Conservation (phyloP, 2,888 invertebrate genomes). For the Diaphora mendica region DNA sequence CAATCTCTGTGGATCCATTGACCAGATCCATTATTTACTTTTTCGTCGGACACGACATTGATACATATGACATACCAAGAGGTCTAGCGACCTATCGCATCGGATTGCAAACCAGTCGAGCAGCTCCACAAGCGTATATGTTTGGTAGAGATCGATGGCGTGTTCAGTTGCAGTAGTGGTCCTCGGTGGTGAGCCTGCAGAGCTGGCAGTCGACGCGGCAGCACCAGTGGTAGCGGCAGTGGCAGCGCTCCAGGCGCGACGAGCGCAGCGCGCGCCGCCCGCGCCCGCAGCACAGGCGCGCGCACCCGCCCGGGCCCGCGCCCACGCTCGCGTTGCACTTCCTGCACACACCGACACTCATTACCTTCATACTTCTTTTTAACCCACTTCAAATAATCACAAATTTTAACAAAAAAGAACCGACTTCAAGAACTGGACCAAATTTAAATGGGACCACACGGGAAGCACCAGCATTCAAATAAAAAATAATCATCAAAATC, state of each 20-base stretch:
- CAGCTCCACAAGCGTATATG: background rate
- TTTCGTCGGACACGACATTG: background rate
- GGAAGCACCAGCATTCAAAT: no score
- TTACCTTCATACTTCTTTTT: no score
- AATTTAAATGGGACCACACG: no score
- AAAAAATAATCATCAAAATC: no score
- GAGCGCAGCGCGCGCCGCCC: conserved; percentile 90
- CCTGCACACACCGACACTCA: conserved; percentile 70
- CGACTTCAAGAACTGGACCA: no score
- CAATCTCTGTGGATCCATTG: no score
- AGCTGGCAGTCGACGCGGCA: conserved; percentile 95
- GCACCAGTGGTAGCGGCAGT: conserved; percentile 95
- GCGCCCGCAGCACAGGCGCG: conserved; percentile 93
- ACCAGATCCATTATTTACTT: no score
- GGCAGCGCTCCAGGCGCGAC: conserved; percentile 90
- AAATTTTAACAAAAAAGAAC: no score
- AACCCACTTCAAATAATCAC: no score
- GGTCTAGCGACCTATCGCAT: background rate
- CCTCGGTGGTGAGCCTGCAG: conserved; percentile 90
- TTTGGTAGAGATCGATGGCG: background rate
- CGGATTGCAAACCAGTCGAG: background rate
- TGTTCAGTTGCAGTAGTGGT: conserved; percentile 90
- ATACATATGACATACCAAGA: no score
- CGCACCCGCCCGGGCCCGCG: conserved; percentile 90
- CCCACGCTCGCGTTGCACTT: conserved; percentile 90